phyloP scores from a whole-genome alignment of 2,888 invertebrate genomes.

The Agrotis segetum region DNA sequence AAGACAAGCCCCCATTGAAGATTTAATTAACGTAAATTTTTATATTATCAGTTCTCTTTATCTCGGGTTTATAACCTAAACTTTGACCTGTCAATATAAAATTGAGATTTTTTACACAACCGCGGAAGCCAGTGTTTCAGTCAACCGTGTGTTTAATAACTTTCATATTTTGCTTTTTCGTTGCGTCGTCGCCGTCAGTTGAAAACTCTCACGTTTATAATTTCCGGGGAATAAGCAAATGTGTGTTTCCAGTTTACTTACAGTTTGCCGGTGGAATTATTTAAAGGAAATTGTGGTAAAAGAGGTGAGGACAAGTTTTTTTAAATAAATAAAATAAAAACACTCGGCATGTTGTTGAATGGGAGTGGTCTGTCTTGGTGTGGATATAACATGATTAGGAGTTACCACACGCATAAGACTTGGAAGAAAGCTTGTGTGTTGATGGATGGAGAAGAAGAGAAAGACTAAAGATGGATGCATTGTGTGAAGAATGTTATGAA shows the following conservation, averaged over 20 bases:
- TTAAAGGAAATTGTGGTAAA: conserved; percentile 20
- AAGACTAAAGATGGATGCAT: too few species aligned
- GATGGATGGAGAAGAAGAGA: too few species aligned
- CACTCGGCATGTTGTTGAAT: too few species aligned
- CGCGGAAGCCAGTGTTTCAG: conserved; percentile 30
- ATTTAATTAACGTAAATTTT: conserved; percentile 4
- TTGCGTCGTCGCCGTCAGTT: conserved; percentile 7
- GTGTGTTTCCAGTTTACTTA: conserved; percentile 27
- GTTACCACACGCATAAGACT: too few species aligned
- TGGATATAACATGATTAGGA: too few species aligned
- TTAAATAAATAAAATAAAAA: not conserved
- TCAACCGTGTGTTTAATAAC: conserved; percentile 30
- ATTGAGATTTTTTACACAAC: conserved; percentile 28
- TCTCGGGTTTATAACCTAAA: conserved; percentile 18
- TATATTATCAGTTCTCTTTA: not conserved
- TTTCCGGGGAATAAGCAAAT: conserved; percentile 43
- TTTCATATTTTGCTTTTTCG: conserved; percentile 40
- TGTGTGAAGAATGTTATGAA: too few species aligned
- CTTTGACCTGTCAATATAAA: conserved; percentile 20
- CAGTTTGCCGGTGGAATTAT: conserved; percentile 9
- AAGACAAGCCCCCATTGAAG: conserved; percentile 30
- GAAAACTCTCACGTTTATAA: conserved; percentile 28
- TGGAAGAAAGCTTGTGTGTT: too few species aligned
- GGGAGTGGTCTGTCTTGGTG: too few species aligned
- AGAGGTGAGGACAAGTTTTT: conserved; percentile 28